Conservation (phyloP, 2,888 invertebrate species). For the Zonitis immaculata region DNA sequence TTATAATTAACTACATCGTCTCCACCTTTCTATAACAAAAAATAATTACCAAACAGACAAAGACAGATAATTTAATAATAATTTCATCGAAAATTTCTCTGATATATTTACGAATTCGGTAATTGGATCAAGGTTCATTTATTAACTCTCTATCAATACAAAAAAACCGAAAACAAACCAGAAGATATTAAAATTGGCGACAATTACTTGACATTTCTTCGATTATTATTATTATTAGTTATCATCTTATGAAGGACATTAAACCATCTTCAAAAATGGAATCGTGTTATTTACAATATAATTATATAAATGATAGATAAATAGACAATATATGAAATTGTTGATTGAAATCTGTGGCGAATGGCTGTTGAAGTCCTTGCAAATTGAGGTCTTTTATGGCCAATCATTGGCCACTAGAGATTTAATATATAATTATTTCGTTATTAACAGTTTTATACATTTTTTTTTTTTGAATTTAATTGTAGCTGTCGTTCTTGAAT, state of each 20-base stretch:
- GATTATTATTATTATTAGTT: neutral
- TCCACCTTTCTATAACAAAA: neutral
- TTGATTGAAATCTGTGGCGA: neutral
- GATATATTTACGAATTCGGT: neutral
- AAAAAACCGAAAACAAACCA: neutral
- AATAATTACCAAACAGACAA: neutral
- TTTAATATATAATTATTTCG: neutral
- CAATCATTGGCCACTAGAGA: neutral
- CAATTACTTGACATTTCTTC: neutral
- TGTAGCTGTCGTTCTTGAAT: too few relatives aligned
- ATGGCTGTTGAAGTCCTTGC: neutral
- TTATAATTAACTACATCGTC: neutral
- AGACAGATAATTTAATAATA: neutral
- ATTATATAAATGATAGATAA: too few relatives aligned
- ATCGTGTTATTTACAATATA: neutral
- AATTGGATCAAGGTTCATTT: neutral
- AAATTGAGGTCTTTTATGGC: neutral
- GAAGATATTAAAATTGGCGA: neutral
- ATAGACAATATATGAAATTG: neutral
- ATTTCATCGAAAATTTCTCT: neutral
- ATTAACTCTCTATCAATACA: neutral
- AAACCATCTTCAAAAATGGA: neutral
- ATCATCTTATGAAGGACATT: neutral
- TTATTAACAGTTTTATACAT: too few relatives aligned
- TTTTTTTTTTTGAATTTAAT: too few relatives aligned